A percentile compares a stretch with the other conserved stretches of the same genome.
These are phyloP conservation scores for Condylostylus longicornis DNA, from an alignment of 1,140 invertebrate genomes.

Conservation along the genomic window DNA sequence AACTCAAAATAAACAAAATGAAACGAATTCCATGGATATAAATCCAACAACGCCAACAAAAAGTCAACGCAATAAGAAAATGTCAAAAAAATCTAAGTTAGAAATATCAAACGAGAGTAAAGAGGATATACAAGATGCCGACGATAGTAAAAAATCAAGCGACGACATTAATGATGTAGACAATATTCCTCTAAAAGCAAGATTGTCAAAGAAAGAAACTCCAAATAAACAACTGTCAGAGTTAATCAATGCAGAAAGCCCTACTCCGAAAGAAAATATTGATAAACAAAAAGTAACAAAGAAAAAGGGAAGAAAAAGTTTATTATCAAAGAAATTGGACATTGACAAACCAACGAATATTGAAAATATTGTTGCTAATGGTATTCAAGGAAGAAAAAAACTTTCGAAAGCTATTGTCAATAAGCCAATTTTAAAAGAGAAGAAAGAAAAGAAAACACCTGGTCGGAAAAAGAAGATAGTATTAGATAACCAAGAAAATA, in stretches of 20 bases:
- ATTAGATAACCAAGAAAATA: too few relatives aligned
- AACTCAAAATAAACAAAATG: constrained; percentile 24
- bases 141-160: constrained; percentile 3
- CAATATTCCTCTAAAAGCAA: constrained; percentile 1
- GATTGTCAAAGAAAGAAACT: constrained; percentile 22
- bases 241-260: constrained; percentile 23
- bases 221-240: constrained; percentile 24
- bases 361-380: constrained; percentile 31
- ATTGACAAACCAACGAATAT: constrained; percentile 27
- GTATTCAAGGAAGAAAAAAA: constrained; percentile 15
- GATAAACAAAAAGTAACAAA: too few relatives aligned
- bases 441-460: too few relatives aligned
- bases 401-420: neutral
- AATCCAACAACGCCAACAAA: constrained; percentile 6
- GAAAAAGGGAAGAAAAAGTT: too few relatives aligned
- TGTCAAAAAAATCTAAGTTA: constrained; percentile 17
- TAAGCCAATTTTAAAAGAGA: neutral
- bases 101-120: constrained; percentile 17
- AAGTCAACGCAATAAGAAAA: constrained; percentile 9
- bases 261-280: too few relatives aligned
- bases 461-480: too few relatives aligned
- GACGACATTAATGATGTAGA: constrained; percentile 1
- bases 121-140: constrained; percentile 5
- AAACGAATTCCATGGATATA: constrained; percentile 9
- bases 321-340: too few relatives aligned